Base-by-base conservation (phyloP, 2,888 invertebrate species). In the Oligia latruncula region DNA sequence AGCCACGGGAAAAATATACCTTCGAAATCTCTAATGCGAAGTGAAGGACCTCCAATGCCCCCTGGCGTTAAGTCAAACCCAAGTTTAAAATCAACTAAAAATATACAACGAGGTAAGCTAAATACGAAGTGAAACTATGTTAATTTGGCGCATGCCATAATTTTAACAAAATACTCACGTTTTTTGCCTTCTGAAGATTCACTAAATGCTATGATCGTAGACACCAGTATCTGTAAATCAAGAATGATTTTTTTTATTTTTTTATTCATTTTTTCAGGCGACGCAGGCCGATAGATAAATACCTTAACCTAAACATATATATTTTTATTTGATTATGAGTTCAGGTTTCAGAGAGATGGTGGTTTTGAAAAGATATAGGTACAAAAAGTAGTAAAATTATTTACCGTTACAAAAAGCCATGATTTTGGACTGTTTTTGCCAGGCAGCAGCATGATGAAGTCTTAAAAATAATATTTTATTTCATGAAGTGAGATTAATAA, bases 71-170 rank as follows among this genome's bases (percentile, higher is more conserved):
- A 91, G 91, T 95, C 95, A 91, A 95, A 94, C 81, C 94, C 95
- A 91, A 95, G 88, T 90, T 91, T 93, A 85, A 95, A 84, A 90
- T 94, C 91, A 80, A 95, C 95, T 95, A 92, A 91, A 95, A 94
- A 78, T 87, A 85, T 79, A 85, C 76, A 88, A 79, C 66, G 17
- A 17, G 13, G 23, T 77, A 68, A 76, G 15, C 67, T 74, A 49
- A 74, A 78, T 43, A 74, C 23, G 5, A 62, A 17, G 29, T 81
- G 60, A 74, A 80, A 71, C 58, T 77, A 76, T 40, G 43, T 68
- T 70, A 60, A 74, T 77, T 75, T 55, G n/a, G 71, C 29, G 60
- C 17, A 40, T 46, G 43, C 8, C 11, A 23, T 73, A 60, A 58
- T 62, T 29, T 29, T 29, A 4, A 52, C 20, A 46, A 49, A 9